Evolutionary conservation across 2,888 invertebrate genomes (phyloP), one percentile per base, ranked within the genome.

Genomic region (Limnephilus auricula): DNA sequence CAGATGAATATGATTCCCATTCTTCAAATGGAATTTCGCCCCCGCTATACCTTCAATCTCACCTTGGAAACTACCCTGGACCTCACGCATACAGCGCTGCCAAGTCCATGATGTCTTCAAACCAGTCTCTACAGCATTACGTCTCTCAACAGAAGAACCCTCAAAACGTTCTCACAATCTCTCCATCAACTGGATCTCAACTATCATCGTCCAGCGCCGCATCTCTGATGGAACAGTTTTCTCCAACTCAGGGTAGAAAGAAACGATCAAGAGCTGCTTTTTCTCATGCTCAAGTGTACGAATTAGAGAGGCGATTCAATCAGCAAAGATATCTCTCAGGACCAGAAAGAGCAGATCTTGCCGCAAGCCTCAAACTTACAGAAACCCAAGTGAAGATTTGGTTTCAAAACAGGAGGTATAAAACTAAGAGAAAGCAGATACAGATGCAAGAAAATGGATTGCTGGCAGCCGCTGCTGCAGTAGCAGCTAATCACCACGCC

Each of bases 371-470:
- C 31, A 98, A 98, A 94, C 95, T 99, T 5, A 98, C 99, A 6
- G 98, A 99, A 0, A 99, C 99, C 0, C 99, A 99, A 95, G 98
- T 98, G 90, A 98, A 98, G 94, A 99, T 99, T 93, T 99, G 99
- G 99, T 99, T 99, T 94, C 99, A 99, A 95, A 99, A 99, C 95
- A 96, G 99, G 32, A 96, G 97, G n/a, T 98, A 98, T 95, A 98
- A 98, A 94, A 98, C 97, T 94, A 98, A 98, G 94, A 95, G 97
- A 3, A 98, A 99, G 95, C 98, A 99, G 94, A 96, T 99, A 89
- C 98, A 99, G 94, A 97, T 98, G 95, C 97, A 98, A 94, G 97
- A 98, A 93, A 96, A 96, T 90, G 97, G 96, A 0, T 95, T 97
- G 95, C 94, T 97, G 25, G 97, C 96, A 50, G 96, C 96, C 13